phyloP scores from a whole-genome alignment of 2,797 vertebrate species.

The Gymnoscopelus braueri region DNA sequence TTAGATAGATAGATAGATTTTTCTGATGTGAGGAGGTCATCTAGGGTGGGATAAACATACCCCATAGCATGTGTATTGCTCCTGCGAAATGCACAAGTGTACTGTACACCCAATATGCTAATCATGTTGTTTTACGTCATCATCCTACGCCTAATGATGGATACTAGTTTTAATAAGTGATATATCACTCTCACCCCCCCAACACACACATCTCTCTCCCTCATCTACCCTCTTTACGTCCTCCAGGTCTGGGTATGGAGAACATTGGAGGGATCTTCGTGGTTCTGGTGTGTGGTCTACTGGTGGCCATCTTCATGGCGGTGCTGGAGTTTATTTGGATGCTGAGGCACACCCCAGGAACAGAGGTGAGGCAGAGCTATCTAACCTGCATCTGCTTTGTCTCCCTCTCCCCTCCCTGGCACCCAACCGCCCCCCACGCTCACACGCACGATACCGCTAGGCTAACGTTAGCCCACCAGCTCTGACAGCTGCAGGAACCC shows the following conservation, averaged over 20 bases:
- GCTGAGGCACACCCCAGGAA: slow-evolving; percentile 90
- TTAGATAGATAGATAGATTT: too few species aligned
- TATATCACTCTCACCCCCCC: background rate
- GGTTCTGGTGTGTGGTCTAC: slow-evolving; percentile 97
- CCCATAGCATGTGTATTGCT: too few species aligned
- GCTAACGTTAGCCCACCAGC: slow-evolving; percentile 51
- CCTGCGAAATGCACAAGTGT: too few species aligned
- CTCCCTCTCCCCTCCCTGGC: slow-evolving; percentile 63
- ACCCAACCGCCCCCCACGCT: slow-evolving; percentile 19
- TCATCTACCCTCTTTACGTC: slow-evolving; percentile 11
- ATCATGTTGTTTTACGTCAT: too few species aligned
- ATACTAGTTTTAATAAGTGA: too few species aligned
- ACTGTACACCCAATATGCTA: too few species aligned
- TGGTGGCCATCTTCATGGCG: slow-evolving; percentile 98
- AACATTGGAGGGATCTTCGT: slow-evolving; percentile 99
- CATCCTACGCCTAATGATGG: too few species aligned
- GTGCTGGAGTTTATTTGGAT: slow-evolving; percentile 99
- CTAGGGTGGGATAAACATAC: too few species aligned
- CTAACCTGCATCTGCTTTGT: slow-evolving; percentile 82
- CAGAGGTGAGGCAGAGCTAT: slow-evolving; percentile 90
- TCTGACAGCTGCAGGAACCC: slow-evolving; percentile 43
- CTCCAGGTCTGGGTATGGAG: slow-evolving; percentile 95
- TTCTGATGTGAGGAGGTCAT: too few species aligned
- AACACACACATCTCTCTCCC: slow-evolving; percentile 21
- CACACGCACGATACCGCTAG: slow-evolving; percentile 35